Conservation (phyloP, 2,888 invertebrate species). For the Parthenolecanium corni region DNA sequence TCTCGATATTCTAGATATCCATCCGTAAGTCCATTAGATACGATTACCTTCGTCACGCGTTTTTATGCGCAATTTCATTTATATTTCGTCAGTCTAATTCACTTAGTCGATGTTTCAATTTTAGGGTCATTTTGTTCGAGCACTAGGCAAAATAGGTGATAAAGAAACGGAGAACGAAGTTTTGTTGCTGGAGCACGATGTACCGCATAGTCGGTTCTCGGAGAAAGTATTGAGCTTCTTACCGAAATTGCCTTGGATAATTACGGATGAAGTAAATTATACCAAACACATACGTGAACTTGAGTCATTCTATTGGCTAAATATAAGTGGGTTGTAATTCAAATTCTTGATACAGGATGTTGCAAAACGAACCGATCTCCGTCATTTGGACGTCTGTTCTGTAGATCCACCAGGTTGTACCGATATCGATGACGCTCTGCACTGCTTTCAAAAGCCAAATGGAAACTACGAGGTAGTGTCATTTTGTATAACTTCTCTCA, state of each 20-base stretch:
- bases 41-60: slow-evolving; percentile 8
- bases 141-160: slow-evolving; percentile 83
- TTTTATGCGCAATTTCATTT: neutral
- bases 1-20: slow-evolving; percentile 86
- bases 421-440: slow-evolving; percentile 96
- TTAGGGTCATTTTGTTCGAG: slow-evolving; percentile 86
- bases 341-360: slow-evolving; percentile 48
- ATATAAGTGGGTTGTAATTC: too few relatives aligned
- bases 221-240: slow-evolving; percentile 85
- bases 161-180: slow-evolving; percentile 95
- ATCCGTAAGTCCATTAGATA: slow-evolving; percentile 43
- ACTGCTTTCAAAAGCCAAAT: slow-evolving; percentile 63
- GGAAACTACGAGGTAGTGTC: slow-evolving; percentile 53
- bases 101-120: slow-evolving; percentile 31
- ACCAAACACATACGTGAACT: too few relatives aligned
- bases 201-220: slow-evolving; percentile 90
- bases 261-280: slow-evolving; percentile 38
- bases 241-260: slow-evolving; percentile 79
- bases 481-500: neutral
- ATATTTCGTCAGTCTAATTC: neutral
- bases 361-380: slow-evolving; percentile 66
- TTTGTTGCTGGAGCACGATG: slow-evolving; percentile 87
- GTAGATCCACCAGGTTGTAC: slow-evolving; percentile 98
- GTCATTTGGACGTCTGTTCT: slow-evolving; percentile 77
- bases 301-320: too few relatives aligned